Evolutionary conservation across 2,797 vertebrate species (phyloP).

Genomic region (Chiloscyllium punctatum): DNA sequence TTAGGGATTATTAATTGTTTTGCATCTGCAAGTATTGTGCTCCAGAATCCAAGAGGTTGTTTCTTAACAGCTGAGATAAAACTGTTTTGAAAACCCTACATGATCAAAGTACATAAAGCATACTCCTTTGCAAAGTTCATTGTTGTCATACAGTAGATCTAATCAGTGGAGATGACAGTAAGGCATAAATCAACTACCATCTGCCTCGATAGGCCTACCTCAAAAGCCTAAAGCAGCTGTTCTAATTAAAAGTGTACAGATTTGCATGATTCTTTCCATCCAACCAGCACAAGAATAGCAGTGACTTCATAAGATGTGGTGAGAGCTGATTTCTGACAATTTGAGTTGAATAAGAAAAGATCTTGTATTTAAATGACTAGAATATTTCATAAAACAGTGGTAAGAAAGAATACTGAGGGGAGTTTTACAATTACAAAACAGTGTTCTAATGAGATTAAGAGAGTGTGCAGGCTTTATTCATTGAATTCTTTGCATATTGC

Average conservation of each 20-base stretch:
- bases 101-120: background rate
- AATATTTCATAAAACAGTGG: background rate
- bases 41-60: background rate
- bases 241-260: constrained; percentile 19
- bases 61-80: background rate
- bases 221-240: background rate
- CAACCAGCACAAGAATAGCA: background rate
- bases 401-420: background rate
- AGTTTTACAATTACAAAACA: constrained; percentile 29
- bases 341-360: background rate
- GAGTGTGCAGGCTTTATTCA: constrained; percentile 27
- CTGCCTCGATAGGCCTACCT: background rate
- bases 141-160: constrained; percentile 34
- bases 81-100: constrained; percentile 21
- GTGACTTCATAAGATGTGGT: background rate
- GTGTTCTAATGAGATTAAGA: constrained; percentile 35
- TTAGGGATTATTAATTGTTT: background rate
- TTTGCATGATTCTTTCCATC: background rate
- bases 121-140: background rate
- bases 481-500: constrained; percentile 35
- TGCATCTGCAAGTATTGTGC: background rate
- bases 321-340: constrained; percentile 25
- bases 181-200: constrained; percentile 11
- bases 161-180: constrained; percentile 31
- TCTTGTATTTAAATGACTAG: background rate